Evolutionary conservation across 2,888 invertebrate genomes (phyloP), one percentile per base, ranked within the genome.

Genomic region (Drosophila mulleri): DNA sequence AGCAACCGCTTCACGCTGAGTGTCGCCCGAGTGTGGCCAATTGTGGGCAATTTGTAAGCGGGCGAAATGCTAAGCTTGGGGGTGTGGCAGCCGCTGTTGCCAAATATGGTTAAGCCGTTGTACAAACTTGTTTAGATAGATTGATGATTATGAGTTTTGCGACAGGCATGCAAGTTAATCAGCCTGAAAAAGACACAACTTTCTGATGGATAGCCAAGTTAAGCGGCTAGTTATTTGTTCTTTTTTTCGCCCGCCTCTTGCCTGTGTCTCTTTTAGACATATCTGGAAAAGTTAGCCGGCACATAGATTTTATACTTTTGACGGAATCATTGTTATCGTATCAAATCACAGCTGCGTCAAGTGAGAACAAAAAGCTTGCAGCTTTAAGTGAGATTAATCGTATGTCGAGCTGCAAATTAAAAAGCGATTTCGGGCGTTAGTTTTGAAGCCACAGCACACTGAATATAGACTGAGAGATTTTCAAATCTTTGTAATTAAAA

Each of bases 141-240:
- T 76, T 65, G 76, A 76, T 76, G 74, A 76, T 78, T 76, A 76
- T 76, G 78, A 76, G 76, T 76, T 68, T 62, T 78, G 78, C 68
- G 78, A 72, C 65, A 73, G 64, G 48, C 58, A 48, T 59, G 74
- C 65, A 68, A 76, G 74, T 68, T 78, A 76, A 76, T 76, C 76
- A 78, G 78, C 47, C 65, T 57, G 65, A 78, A 73, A 68, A 73
- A 73, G 56, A 78, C 60, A 37, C 64, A 78, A 63, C 61, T 66
- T 67, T 62, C 54, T 67, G 64, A 78, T 67, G 59, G 64, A 78
- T 78, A 32, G 53, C 67, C 44, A 64, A 50, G 63, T 72, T 78
- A 78, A 61, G 53, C 73, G 57, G 16, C 29, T 56, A 54, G 29
- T 47, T 26, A 9, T 41, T 14, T 37, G 32, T 32, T 32, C 11